Evolutionary conservation across 1,140 invertebrate species (phyloP).

Genomic region (Drosophila bocki): DNA sequence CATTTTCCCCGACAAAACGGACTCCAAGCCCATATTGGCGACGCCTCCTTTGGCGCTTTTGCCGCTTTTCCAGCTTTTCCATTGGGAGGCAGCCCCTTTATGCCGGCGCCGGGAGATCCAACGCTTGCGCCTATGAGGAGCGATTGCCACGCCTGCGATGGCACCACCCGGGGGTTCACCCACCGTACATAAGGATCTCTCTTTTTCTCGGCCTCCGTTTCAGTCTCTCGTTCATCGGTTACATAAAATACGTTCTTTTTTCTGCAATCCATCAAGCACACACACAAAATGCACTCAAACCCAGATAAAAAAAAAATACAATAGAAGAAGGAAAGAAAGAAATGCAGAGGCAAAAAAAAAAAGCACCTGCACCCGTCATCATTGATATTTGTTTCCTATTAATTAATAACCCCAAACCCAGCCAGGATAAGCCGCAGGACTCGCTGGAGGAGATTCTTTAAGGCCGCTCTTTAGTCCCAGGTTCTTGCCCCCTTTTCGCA

Average conservation of each 20-base stretch:
- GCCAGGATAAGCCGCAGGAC: constrained; percentile 8
- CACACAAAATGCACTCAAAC: neutral
- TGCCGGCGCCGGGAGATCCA: constrained; percentile 48
- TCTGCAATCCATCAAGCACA: constrained; percentile 78
- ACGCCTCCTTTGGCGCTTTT: constrained; percentile 56
- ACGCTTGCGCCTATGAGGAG: constrained; percentile 76
- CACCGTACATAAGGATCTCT: constrained; percentile 39
- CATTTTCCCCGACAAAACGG: constrained; percentile 25
- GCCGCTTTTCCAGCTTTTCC: constrained; percentile 44
- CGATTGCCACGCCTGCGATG: constrained; percentile 60
- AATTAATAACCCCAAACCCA: constrained; percentile 55
- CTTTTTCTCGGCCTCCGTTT: constrained; percentile 9
- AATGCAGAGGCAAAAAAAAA: neutral
- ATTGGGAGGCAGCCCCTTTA: constrained; percentile 66
- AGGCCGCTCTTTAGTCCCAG: constrained; percentile 13
- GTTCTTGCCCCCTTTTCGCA: neutral
- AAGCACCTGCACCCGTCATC: constrained; percentile 42
- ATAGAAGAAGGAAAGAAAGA: neutral
- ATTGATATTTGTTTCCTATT: constrained; percentile 63
- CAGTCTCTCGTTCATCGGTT: constrained; percentile 36
- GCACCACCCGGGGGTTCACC: constrained; percentile 31
- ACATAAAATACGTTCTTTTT: constrained; percentile 62
- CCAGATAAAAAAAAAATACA: neutral
- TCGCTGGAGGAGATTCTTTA: constrained; percentile 8
- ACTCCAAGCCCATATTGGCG: constrained; percentile 59